Base-by-base conservation (phyloP, 2,888 invertebrate genomes). In the Nemotelus pantherinus region DNA sequence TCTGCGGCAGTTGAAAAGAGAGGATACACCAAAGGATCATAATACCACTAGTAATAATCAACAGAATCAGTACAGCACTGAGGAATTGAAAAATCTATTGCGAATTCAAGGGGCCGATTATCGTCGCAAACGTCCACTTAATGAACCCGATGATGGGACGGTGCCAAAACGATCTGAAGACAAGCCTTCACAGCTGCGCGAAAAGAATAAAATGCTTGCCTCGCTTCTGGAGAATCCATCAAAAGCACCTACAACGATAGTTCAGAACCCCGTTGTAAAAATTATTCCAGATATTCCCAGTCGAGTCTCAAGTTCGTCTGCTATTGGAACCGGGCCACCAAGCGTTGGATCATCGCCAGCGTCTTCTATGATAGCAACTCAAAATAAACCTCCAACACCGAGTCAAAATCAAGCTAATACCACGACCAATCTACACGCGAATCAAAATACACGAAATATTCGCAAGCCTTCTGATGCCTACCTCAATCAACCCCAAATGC, bases 121-220 rank as follows among this genome's bases (percentile, higher is more conserved):
- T 85, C 89, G 83, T 43, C 89, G 91, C 76, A 93, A 93, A 83
- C 89, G 93, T 82, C 89, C 91, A 1, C 89, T 89, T 53, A 92
- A 92, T 79, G 92, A 92, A 79, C 88, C 89, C 2, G 91, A 91
- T 80, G 89, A 90, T 78, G 88, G 86, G 41, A 83, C 85, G 53
- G 82, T 84, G 55, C 85, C 86, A 25, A 87, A 87, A 77, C 83
- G 86, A 2, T 83, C 84, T 5, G 87, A 87, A 79, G 85, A 86
- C 77, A 85, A 85, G 44, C 89, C 89, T 76, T 94, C 93, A 82
- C 91, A 92, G 81, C 88, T 96, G 72, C 94, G 94, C 87, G 93
- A 94, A 86, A 93, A 92, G 85, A 96, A 96, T 86, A 92, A 93
- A 85, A 95, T 96, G 92, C 89, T 96, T 81, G 95, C 95, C 57